A percentile compares a stretch with the other conserved stretches of the same genome.
phyloP scores from a whole-genome alignment of 2,113 vertebrate genomes.

The Podocnemis expansa region DNA sequence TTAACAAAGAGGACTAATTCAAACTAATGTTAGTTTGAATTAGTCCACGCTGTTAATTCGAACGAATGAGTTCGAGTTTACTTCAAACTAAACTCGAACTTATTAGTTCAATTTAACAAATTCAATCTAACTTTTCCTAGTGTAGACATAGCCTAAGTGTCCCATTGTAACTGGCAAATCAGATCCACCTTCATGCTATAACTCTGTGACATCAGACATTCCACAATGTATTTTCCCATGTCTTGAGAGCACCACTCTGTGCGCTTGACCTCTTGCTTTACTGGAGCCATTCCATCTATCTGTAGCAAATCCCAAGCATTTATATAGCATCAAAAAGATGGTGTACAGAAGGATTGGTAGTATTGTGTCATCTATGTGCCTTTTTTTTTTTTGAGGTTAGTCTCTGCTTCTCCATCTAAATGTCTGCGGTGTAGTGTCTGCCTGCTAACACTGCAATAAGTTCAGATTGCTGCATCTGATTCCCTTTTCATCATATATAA shows the following conservation, averaged over 20 bases:
- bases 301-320: neutral
- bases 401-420: neutral
- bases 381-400: neutral
- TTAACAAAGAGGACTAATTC: too few relatives aligned
- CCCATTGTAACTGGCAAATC: neutral
- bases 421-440: too few relatives aligned
- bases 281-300: neutral
- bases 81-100: too few relatives aligned
- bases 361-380: neutral
- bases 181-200: neutral
- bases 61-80: too few relatives aligned
- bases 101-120: too few relatives aligned
- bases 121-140: too few relatives aligned
- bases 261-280: constrained; percentile 18
- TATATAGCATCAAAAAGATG: neutral
- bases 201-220: neutral
- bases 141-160: too few relatives aligned
- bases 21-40: too few relatives aligned
- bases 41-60: too few relatives aligned
- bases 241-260: neutral
- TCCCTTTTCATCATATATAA: neutral
- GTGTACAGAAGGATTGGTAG: neutral
- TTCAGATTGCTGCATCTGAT: neutral
- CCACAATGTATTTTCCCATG: neutral
- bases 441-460: neutral